These are phyloP conservation scores for Lissonota sp. DNA, from an alignment of 2,888 invertebrate genomes.

Conservation along the genomic window DNA sequence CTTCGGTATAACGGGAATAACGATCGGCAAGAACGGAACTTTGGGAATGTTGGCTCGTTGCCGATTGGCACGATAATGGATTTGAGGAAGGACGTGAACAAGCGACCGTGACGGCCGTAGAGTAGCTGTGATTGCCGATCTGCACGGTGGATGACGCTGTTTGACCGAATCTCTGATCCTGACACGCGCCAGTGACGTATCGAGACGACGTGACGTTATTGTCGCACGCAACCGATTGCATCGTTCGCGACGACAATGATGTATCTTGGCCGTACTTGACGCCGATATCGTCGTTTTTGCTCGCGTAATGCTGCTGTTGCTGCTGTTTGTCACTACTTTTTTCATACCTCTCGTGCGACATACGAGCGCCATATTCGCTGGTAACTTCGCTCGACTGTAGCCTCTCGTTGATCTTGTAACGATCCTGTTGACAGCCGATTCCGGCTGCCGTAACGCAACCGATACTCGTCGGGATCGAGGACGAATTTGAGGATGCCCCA, in stretches of 20 bases:
- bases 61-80: constrained; percentile 68
- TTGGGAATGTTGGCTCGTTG: constrained; percentile 5
- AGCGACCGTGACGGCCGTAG: constrained; percentile 59
- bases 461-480: constrained; percentile 65
- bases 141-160: constrained; percentile 66
- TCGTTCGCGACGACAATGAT: constrained; percentile 61
- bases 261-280: constrained; percentile 47
- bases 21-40: constrained; percentile 51
- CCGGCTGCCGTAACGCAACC: constrained; percentile 67
- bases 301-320: constrained; percentile 69
- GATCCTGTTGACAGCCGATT: constrained; percentile 79
- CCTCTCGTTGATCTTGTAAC: constrained; percentile 84
- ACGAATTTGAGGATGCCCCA: constrained; percentile 81
- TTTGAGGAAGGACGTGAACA: constrained; percentile 65
- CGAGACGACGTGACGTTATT: constrained; percentile 2
- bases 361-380: constrained; percentile 72
- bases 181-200: constrained; percentile 67
- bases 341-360: constrained; percentile 73
- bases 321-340: constrained; percentile 74
- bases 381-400: constrained; percentile 85
- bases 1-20: constrained; percentile 63
- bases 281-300: constrained; percentile 56
- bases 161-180: constrained; percentile 72
- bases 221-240: constrained; percentile 71
- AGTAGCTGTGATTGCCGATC: constrained; percentile 72